A percentile compares a stretch with the other conserved stretches of the same genome.
Evolutionary conservation across 2,113 vertebrate genomes (phyloP).

Genomic region (Tringa solitaria): DNA sequence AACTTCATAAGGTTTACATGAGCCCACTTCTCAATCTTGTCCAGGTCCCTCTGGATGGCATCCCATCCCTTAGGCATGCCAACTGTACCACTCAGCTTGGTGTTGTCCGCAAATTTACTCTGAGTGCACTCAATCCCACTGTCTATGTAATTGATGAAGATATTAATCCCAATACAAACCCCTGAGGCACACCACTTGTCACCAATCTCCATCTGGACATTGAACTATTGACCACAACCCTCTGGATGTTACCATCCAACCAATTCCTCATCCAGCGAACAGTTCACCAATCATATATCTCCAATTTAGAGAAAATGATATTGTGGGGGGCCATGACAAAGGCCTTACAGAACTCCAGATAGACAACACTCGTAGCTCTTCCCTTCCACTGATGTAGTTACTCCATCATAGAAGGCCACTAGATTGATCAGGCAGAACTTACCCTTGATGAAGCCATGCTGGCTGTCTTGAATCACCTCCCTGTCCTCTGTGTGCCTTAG

Average conservation of each 20-base stretch:
- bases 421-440: neutral
- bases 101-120: neutral
- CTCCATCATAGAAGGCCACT: neutral
- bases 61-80: neutral
- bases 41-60: neutral
- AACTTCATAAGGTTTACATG: neutral
- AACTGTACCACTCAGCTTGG: neutral
- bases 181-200: neutral
- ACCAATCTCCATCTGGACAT: neutral
- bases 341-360: neutral
- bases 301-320: neutral
- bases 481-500: neutral
- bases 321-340: neutral
- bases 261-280: neutral
- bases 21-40: neutral
- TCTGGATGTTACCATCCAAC: neutral
- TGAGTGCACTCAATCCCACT: neutral
- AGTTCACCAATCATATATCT: neutral
- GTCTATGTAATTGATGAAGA: neutral
- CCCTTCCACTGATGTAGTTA: neutral
- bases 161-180: neutral
- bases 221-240: neutral
- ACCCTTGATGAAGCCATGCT: neutral
- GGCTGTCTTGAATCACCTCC: neutral
- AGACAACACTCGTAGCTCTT: neutral